Evolutionary conservation across 2,888 invertebrate species (phyloP).

Genomic region (Drosophila cracens): DNA sequence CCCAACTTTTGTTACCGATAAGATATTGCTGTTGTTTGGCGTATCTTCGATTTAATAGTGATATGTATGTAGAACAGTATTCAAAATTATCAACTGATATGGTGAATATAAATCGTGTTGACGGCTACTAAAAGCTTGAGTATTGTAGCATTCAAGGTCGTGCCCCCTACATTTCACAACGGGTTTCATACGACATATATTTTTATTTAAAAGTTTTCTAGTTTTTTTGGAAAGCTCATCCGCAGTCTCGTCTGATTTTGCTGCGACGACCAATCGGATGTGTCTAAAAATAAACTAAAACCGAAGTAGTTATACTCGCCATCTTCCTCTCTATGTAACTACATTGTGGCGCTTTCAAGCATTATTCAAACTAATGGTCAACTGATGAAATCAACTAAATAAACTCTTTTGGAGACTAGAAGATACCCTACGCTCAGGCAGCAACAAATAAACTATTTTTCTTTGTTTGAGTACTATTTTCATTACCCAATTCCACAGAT

Average conservation of each 20-base stretch:
- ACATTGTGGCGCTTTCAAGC: neutral
- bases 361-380: constrained; percentile 27
- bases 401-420: neutral
- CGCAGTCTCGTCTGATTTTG: neutral
- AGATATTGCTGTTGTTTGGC: constrained; percentile 4
- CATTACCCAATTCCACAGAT: neutral
- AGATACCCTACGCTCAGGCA: neutral
- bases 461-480: neutral
- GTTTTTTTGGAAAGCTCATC: neutral
- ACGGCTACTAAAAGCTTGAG: constrained; percentile 1
- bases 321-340: neutral
- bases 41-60: neutral
- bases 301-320: neutral
- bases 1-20: constrained; percentile 9
- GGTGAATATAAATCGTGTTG: neutral
- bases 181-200: neutral
- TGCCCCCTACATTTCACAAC: neutral
- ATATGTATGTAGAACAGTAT: neutral
- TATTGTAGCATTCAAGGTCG: constrained; percentile 3
- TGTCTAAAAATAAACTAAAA: neutral
- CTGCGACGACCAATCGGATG: neutral
- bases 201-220: neutral
- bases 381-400: constrained; percentile 25
- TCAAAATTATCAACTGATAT: constrained; percentile 8
- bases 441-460: neutral